Base-by-base conservation (phyloP, 2,113 vertebrate genomes). In the Prietella phreatophila region DNA sequence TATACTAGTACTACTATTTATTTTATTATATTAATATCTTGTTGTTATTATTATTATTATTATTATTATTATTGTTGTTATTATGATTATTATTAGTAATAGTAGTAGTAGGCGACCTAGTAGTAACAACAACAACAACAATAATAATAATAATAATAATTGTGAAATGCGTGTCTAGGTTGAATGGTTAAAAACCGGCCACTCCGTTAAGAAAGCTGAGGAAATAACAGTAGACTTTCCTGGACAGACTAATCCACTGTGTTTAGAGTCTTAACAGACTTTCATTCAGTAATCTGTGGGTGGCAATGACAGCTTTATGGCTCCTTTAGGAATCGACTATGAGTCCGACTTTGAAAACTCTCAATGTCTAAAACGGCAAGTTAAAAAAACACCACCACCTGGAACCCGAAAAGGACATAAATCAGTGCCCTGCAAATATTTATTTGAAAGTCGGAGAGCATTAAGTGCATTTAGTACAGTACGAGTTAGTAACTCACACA, bases 251-350 rank as follows among this genome's bases (percentile, higher is more conserved):
- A 47, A 60, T 60, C 15, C 30, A 61, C 39, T 71, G 65, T 89
- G 87, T 89, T 92, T 94, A 90, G 47, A 92, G 92, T 95, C 85
- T 83, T 94, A 93, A 93, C 78, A 73, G 88, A 82, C 79, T 91
- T 92, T 94, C 92, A 87, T 89, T 95, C 94, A 93, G 89, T 89
- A 55, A 58, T 85, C 88, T 92, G 53, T 71, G 50, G 20, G 30
- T 15, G 9, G 19, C 27, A 73, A 55, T 69, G n/a, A 71, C 53
- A 30, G n/a, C 42, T 84, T 67, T 84, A 84, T 50, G 71, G n/a
- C 65, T 85, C 65, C 65, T 73, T 56, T 39, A 36, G 79, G 8
- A 58, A 58, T 58, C 19, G 14, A 7, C 47, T n/a, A 80, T 33
- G 55, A 60, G 55, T 60, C 55, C 19, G 33, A 39, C 14, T 39